Percentiles rank a stretch among this genome's conserved stretches.
Conservation (phyloP, 2,797 vertebrate species). For the Menidia menidia region DNA sequence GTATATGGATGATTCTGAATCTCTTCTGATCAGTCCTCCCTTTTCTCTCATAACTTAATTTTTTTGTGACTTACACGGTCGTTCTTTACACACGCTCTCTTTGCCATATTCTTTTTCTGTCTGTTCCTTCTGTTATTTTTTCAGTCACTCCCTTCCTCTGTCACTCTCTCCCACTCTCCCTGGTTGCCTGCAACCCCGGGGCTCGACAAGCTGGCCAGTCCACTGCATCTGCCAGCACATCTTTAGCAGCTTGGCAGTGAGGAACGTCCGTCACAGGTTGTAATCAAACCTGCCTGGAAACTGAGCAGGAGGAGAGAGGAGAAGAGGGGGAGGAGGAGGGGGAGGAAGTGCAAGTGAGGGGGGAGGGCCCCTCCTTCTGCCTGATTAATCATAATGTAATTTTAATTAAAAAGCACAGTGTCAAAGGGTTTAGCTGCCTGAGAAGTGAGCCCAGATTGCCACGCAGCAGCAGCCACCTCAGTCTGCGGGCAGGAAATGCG, state of each 20-base stretch:
- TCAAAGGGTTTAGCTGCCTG: slow-evolving; percentile 99
- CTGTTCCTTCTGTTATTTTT: slow-evolving; percentile 30
- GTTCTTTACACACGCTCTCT: slow-evolving; percentile 20
- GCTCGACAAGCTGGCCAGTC: slow-evolving; percentile 82
- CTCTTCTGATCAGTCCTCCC: slow-evolving; percentile 27
- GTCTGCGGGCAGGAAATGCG: slow-evolving; percentile 93
- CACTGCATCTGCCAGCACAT: slow-evolving; percentile 96
- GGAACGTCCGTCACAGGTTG: slow-evolving; percentile 93
- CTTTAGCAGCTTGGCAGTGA: slow-evolving; percentile 95
- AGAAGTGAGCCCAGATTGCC: slow-evolving; percentile 99
- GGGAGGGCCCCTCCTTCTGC: slow-evolving; percentile 90
- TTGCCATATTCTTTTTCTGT: slow-evolving; percentile 32
- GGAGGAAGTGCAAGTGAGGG: slow-evolving; percentile 59
- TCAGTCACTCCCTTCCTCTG: slow-evolving; percentile 25
- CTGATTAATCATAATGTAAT: slow-evolving; percentile 99
- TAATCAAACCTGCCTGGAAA: slow-evolving; percentile 95
- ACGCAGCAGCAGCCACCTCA: slow-evolving; percentile 95
- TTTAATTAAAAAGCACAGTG: slow-evolving; percentile 99
- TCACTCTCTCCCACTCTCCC: slow-evolving; percentile 61
- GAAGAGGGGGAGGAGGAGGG: slow-evolving; percentile 23
- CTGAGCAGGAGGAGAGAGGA: slow-evolving; percentile 62
- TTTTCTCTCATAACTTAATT: slow-evolving; percentile 30
- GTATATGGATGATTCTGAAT: slow-evolving; percentile 56
- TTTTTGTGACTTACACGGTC: slow-evolving; percentile 30
- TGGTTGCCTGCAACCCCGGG: slow-evolving; percentile 70